Evolutionary conservation across 2,888 invertebrate species (phyloP), one percentile per base, ranked within the genome.

Genomic region (Dryobota labecula): DNA sequence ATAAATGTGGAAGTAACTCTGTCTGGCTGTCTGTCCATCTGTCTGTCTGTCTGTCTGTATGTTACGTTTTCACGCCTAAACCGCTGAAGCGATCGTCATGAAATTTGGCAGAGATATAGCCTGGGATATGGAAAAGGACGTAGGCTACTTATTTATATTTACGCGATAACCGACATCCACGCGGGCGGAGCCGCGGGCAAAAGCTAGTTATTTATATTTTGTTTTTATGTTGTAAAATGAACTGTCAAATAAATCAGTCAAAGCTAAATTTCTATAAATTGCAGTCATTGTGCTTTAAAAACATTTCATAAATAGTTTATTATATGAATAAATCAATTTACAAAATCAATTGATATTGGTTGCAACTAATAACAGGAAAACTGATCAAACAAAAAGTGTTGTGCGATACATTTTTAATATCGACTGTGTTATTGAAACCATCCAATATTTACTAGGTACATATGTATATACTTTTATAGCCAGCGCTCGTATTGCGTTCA

Each of bases 401-500:
- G 2, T 54, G 20, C 8, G 24, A 41, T 74, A 41, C 5, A 33
- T 33, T 41, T 73, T 58, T 47, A 15, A 24, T 41, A 47, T 47
- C 38, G 11, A 33, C 0, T 15, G 6, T 74, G 41, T 70, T 61
- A 49, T 70, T 41, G 62, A 24, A 33, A n/a, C 47, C n/a, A 20
- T 30, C 36, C 33, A 27, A 74, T 63, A 63, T 49, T 63, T 20
- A 63, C 24, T 1, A 33, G 33, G 20, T 62, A n/a, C n/a, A n/a
- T n/a, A n/a, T n/a, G n/a, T n/a, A n/a, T n/a, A n/a, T n/a, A n/a
- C n/a, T n/a, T 61, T 49, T 43, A 63, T 62, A 74, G 41, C 30
- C 20, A 0, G 38, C 20, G 13, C 4, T n/a, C 24, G 38, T 41
- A 49, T 33, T 41, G 11, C 20, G 20, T 11, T 33, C 20, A 13